These are phyloP conservation scores for Lemur catta DNA, from an alignment of 2,797 vertebrate genomes.

Conservation along the genomic window DNA sequence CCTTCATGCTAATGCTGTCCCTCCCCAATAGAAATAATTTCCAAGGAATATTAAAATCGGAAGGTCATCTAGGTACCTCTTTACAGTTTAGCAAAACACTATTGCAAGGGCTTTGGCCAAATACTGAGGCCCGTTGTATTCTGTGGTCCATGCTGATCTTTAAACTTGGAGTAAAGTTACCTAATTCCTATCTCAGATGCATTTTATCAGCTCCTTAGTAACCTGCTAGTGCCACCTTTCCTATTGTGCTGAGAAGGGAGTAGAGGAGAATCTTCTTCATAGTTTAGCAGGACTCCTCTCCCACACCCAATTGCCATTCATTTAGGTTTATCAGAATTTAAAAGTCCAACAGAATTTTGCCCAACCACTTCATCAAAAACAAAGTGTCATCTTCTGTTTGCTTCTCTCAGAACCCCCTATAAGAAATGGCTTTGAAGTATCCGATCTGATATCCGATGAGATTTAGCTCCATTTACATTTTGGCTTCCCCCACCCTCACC, in stretches of 20 bases:
- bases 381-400: background rate
- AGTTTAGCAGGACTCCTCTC: background rate
- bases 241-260: background rate
- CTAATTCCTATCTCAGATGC: background rate
- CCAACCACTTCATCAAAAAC: background rate
- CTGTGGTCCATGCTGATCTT: background rate
- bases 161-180: background rate
- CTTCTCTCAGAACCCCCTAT: constrained; percentile 24
- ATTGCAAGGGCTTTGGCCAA: background rate
- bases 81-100: background rate
- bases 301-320: background rate
- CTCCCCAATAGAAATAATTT: constrained; percentile 1
- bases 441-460: background rate
- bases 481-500: background rate
- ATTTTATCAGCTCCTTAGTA: constrained; percentile 14
- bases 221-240: background rate
- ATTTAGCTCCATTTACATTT: constrained; percentile 11
- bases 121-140: background rate
- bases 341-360: background rate
- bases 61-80: constrained; percentile 7
- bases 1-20: constrained; percentile 13
- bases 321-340: constrained; percentile 38
- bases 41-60: background rate
- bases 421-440: background rate
- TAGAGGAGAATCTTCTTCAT: background rate